Evolutionary conservation across 2,888 invertebrate genomes (phyloP), one percentile per base, ranked within the genome.

Genomic region (Heliconius hortense): DNA sequence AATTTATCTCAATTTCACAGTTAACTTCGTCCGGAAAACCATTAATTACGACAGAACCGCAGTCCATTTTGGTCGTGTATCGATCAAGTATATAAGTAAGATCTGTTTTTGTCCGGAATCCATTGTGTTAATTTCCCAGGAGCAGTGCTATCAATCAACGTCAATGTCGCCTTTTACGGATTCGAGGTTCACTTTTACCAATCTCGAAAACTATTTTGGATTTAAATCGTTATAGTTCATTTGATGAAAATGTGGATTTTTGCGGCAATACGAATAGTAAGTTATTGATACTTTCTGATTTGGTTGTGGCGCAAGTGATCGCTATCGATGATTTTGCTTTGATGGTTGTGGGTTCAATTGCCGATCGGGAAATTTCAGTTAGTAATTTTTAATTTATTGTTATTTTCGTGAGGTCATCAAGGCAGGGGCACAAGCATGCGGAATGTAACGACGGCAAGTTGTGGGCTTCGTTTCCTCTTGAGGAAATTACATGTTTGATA

Each of bases 111-210:
- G 82, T 82, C 80, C 78, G 75, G 77, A 74, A 80, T 77, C 80
- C 83, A 77, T 79, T 74, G 74, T 87, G 86, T 86, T 89, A 88
- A 89, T 90, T 89, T 90, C 89, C 89, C 88, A 75, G 78, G 89
- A 87, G 89, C 85, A 82, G 81, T 81, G 79, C 82, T 85, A 90
- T 89, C 89, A 87, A 90, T 90, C 88, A 83, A 81, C 79, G 86
- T 89, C 89, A 82, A 76, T 79, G 82, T 83, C 81, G 77, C 76
- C 78, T 78, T 74, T 77, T 67, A 66, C 75, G 72, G 72, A 77
- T 66, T 66, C 62, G 72, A 72, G 72, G 59, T 73, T 79, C 78
- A 73, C 76, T 77, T 79, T 77, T 79, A 76, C 56, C 73, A 77
- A 73, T 74, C 69, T 69, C 71, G 70, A 76, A 73, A 75, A 78